Evolutionary conservation across 2,888 invertebrate species (phyloP).

Genomic region (Pegoplata infirma): DNA sequence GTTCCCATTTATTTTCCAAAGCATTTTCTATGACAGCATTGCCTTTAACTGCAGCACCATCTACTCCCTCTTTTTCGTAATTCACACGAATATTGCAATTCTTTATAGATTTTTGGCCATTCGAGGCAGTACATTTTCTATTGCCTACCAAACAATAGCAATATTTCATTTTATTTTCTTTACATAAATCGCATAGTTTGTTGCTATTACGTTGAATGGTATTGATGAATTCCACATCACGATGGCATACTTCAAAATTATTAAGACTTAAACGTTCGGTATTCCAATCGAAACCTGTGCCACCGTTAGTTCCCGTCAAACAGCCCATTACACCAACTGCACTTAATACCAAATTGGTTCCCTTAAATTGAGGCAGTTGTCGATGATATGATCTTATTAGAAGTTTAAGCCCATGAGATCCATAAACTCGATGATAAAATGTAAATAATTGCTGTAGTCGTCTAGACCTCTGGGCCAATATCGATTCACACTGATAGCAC

Average conservation of each 20-base stretch:
- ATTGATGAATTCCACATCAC: constrained; percentile 81
- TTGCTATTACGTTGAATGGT: constrained; percentile 78
- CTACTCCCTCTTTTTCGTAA: constrained; percentile 40
- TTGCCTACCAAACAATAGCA: constrained; percentile 73
- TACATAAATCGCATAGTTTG: constrained; percentile 78
- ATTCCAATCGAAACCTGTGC: constrained; percentile 81
- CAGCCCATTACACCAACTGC: constrained; percentile 80
- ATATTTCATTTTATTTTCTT: constrained; percentile 71
- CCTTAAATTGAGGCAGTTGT: constrained; percentile 78
- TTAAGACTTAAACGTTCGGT: constrained; percentile 80
- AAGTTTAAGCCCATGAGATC: constrained; percentile 80
- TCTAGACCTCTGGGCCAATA: constrained; percentile 81
- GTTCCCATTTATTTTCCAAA: constrained; percentile 79
- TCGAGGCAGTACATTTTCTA: constrained; percentile 62
- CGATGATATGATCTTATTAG: constrained; percentile 78
- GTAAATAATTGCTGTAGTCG: constrained; percentile 83
- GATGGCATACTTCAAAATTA: constrained; percentile 80
- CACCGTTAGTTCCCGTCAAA: constrained; percentile 74
- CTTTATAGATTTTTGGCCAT: constrained; percentile 72
- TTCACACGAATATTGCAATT: constrained; percentile 75
- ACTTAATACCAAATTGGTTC: constrained; percentile 79
- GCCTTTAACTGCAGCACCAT: constrained; percentile 46
- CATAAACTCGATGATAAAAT: constrained; percentile 83
- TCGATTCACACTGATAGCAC: constrained; percentile 80
- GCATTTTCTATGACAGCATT: constrained; percentile 66